Base-by-base conservation (phyloP, 2,113 vertebrate genomes). In the Zosterops borbonicus region DNA sequence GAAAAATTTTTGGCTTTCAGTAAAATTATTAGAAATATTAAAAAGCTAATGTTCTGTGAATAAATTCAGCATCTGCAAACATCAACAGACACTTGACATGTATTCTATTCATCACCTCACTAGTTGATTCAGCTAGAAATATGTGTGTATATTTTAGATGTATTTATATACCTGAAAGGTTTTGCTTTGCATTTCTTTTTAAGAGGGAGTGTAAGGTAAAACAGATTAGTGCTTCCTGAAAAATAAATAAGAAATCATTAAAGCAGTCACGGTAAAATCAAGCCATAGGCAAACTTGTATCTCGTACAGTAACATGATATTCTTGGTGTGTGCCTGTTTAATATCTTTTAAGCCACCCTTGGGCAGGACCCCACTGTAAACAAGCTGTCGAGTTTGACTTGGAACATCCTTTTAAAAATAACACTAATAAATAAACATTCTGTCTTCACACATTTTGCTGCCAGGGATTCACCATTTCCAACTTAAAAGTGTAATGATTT, bases 391-490 rank as follows among this genome's bases (percentile, higher is more conserved):
- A 92, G 90, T 96, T 94, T 93, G 79, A 95, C 95, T 97, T 92
- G 90, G 90, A 96, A 95, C 88, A 90, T 95, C 96, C 92, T 93
- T 95, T 95, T 87, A 89, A 95, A 95, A 95, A 94, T 95, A 95
- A 76, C 91, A 59, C 89, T 95, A 95, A 94, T 96, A 96, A 94
- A 96, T 95, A 97, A 96, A 96, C 89, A 94, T 96, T 92, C 94
- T 95, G 86, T 95, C 86, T 85, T 96, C 92, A 96, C 85, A 86
- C 63, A 37, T 96, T 92, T 75, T 90, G 79, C 88, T 97, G 94
- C 85, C 95, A 96, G 83, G 89, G 94, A 89, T 86, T 89, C 68
- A 71, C 83, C 50, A 24, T 89, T 95, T 90, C 76, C 71, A 79
- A 89, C 69, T 91, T 90, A 18, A 8, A 73, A 93, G 64, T 56